Conservation (phyloP, 2,888 invertebrate species). For the Electrophaes corylata region DNA sequence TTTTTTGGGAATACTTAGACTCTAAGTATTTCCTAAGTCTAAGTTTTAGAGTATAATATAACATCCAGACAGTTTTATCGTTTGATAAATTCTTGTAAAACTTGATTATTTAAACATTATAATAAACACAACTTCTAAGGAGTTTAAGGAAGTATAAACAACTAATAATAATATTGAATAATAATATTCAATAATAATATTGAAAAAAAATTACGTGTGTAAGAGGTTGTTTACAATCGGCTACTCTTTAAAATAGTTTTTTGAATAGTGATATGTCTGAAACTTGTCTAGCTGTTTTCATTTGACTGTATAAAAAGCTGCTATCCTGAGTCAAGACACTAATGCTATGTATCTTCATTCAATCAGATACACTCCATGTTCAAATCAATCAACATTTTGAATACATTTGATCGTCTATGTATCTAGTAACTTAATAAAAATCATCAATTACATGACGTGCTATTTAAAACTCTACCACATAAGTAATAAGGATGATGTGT, state of each 20-base stretch:
- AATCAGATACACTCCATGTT: conserved; percentile 73
- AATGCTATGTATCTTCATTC: conserved; percentile 82
- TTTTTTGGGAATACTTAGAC: too few species aligned
- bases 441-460: conserved; percentile 13
- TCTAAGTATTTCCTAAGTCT: too few species aligned
- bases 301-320: conserved; percentile 19
- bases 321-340: conserved; percentile 60
- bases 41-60: too few species aligned
- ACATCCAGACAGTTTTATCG: too few species aligned
- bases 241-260: background rate
- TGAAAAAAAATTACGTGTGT: too few species aligned
- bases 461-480: conserved; percentile 22
- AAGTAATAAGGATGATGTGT: conserved; percentile 14
- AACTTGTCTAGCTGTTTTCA: background rate
- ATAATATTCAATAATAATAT: too few species aligned
- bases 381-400: conserved; percentile 83
- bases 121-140: too few species aligned
- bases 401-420: conserved; percentile 67
- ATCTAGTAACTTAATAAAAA: conserved; percentile 61
- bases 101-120: too few species aligned
- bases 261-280: background rate
- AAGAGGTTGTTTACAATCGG: too few species aligned
- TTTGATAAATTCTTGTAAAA: too few species aligned
- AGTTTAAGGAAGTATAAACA: too few species aligned
- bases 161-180: too few species aligned